Conservation (phyloP, 2,797 vertebrate genomes). For the Xyrichtys novacula region DNA sequence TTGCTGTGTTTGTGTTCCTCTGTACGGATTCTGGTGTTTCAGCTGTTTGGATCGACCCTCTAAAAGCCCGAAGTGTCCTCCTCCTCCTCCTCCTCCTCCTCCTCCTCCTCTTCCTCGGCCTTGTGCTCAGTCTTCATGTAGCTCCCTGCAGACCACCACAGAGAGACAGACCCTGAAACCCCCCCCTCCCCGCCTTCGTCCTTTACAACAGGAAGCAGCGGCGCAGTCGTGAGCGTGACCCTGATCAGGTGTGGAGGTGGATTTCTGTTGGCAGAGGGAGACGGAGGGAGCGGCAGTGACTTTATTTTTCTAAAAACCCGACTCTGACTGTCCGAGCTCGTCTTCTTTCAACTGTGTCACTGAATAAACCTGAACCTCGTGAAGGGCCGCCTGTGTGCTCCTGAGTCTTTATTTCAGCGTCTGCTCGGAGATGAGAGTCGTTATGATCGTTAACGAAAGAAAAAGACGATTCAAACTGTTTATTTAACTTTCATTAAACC, state of each 20-base stretch:
- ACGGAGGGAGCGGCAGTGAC: neutral
- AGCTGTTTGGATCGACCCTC: slow-evolving; percentile 23
- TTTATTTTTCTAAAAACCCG: neutral
- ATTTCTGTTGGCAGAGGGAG: neutral
- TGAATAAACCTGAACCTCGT: slow-evolving; percentile 64
- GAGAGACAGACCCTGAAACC: slow-evolving; percentile 10
- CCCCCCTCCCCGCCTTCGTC: neutral
- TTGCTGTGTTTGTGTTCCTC: slow-evolving; percentile 29
- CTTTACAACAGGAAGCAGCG: neutral
- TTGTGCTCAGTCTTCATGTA: neutral
- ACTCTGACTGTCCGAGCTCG: slow-evolving; percentile 23
- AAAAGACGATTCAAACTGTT: no score
- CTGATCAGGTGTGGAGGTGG: neutral
- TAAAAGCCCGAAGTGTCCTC: slow-evolving; percentile 29
- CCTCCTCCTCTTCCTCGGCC: neutral
- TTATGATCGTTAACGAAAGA: no score
- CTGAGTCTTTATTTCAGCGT: neutral
- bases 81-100: no score
- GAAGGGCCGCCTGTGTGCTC: neutral
- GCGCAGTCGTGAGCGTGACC: no score
- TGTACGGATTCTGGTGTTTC: slow-evolving; percentile 25
- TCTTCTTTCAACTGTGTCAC: slow-evolving; percentile 47
- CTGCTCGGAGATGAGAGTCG: no score
- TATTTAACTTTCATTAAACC: no score
- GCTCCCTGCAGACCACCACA: neutral